phyloP scores from a whole-genome alignment of 1,140 invertebrate species.

The Bathynomus jamesi region DNA sequence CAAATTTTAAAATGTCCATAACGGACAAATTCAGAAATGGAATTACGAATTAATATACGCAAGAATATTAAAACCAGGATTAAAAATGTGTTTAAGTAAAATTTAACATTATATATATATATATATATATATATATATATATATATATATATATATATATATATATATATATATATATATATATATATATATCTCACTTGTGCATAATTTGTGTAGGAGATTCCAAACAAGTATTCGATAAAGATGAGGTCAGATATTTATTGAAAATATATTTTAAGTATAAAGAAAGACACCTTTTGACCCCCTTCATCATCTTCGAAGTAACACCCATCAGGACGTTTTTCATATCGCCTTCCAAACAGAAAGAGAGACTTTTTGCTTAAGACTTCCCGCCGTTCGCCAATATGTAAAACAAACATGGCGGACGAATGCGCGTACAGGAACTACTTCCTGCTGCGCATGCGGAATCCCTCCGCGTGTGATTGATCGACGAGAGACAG shows the following conservation, averaged over 20 bases:
- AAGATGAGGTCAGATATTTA: not conserved
- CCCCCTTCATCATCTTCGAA: not conserved
- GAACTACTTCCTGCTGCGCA: not conserved
- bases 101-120: not conserved
- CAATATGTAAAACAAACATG: conserved; percentile 1
- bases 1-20: too few species aligned
- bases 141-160: conserved; percentile 2
- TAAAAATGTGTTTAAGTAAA: not conserved
- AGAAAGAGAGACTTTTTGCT: not conserved
- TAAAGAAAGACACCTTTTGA: too few species aligned
- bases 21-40: too few species aligned
- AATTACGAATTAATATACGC: too few species aligned
- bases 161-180: too few species aligned
- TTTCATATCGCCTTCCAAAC: not conserved
- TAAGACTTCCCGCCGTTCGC: not conserved
- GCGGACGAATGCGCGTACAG: not conserved
- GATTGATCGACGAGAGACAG: not conserved
- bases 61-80: too few species aligned
- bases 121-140: conserved; percentile 2
- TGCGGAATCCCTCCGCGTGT: not conserved
- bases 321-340: not conserved
- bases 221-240: too few species aligned
- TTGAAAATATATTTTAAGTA: too few species aligned
- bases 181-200: too few species aligned
- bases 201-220: too few species aligned